These are phyloP conservation scores for Prionailurus bengalensis DNA, from an alignment of 2,113 vertebrate species.

Conservation along the genomic window DNA sequence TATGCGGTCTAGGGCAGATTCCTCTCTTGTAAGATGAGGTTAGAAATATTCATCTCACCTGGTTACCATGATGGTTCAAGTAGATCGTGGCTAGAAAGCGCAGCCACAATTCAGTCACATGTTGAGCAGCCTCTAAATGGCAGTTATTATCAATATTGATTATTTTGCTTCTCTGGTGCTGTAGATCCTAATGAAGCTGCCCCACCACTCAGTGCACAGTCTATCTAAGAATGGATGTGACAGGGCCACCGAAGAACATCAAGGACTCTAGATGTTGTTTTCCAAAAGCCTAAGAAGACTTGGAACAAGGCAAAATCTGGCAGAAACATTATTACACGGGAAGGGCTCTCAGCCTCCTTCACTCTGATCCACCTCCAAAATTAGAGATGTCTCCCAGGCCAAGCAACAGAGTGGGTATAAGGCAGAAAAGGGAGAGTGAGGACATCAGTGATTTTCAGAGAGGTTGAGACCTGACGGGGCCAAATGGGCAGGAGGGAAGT, in stretches of 20 bases:
- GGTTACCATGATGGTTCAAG: neutral
- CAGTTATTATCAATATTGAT: neutral
- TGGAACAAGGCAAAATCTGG: neutral
- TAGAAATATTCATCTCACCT: neutral
- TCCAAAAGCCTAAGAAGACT: neutral
- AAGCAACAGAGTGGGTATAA: neutral
- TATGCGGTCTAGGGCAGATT: neutral
- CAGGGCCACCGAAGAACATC: neutral
- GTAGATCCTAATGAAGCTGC: neutral
- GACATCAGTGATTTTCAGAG: neutral
- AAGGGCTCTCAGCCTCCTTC: neutral
- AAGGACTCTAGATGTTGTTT: neutral
- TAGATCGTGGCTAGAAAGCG: neutral
- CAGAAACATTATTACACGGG: neutral
- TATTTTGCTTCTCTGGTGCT: neutral
- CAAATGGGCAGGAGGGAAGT: neutral
- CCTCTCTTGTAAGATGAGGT: neutral
- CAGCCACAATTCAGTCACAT: neutral
- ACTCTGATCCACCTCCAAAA: neutral
- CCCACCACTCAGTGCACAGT: neutral
- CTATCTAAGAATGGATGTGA: neutral
- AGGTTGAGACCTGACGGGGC: neutral
- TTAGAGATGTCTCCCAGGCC: neutral
- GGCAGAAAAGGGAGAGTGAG: neutral
- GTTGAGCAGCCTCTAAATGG: neutral